Percentiles rank a stretch among this genome's conserved stretches.
Evolutionary conservation across 2,797 vertebrate genomes (phyloP).

Genomic region (Fistularia commersonii): DNA sequence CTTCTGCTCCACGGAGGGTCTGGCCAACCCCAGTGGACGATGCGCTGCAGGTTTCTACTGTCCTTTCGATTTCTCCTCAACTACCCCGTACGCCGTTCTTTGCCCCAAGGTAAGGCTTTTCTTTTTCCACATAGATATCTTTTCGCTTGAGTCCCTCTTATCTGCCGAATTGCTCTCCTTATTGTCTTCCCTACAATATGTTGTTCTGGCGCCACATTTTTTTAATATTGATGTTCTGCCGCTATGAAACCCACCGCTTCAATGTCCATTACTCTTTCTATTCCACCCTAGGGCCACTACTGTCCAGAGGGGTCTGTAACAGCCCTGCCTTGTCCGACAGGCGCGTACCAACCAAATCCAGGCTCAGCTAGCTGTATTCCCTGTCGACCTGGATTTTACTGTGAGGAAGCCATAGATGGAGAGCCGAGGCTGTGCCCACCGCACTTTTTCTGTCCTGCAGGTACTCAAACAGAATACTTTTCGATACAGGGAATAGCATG

Average conservation of each 20-base stretch:
- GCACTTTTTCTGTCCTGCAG: slow-evolving; percentile 85
- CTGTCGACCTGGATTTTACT: slow-evolving; percentile 87
- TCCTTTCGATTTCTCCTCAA: slow-evolving; percentile 77
- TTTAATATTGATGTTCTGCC: slow-evolving; percentile 8
- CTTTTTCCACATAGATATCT: neutral
- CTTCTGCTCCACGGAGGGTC: slow-evolving; percentile 79
- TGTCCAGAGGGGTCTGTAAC: slow-evolving; percentile 77
- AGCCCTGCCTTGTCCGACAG: slow-evolving; percentile 80
- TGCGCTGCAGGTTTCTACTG: slow-evolving; percentile 83
- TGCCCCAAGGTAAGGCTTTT: slow-evolving; percentile 82
- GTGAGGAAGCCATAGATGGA: slow-evolving; percentile 79
- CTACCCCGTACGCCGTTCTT: slow-evolving; percentile 74
- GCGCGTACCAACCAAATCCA: slow-evolving; percentile 83
- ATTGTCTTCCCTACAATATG: neutral
- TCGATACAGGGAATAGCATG: neutral
- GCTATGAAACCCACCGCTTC: neutral
- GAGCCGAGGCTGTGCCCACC: slow-evolving; percentile 80
- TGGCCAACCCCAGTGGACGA: slow-evolving; percentile 75
- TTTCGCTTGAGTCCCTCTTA: slow-evolving; percentile 1
- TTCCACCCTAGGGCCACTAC: slow-evolving; percentile 81
- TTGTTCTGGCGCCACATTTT: slow-evolving; percentile 12
- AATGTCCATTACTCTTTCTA: slow-evolving; percentile 1
- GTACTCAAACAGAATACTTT: slow-evolving; percentile 33
- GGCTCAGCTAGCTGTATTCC: slow-evolving; percentile 81
- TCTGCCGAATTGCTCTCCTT: neutral